Evolutionary conservation across 1,140 invertebrate genomes (phyloP).

Genomic region (Ganaspis sp.): DNA sequence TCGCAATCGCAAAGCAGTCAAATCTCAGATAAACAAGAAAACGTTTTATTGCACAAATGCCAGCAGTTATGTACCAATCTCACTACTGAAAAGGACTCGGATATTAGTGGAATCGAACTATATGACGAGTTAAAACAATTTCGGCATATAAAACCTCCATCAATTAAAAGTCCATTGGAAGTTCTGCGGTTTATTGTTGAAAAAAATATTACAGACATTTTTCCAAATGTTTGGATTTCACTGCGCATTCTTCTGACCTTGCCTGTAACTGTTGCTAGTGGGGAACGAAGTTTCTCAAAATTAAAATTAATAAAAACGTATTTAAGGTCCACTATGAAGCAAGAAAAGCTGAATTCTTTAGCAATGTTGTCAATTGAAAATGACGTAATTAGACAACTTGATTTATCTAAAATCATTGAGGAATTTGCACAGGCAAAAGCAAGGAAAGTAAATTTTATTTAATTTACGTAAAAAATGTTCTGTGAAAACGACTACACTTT

Average conservation of each 20-base stretch:
- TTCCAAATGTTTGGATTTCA: not conserved
- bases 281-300: too few relatives aligned
- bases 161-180: not conserved
- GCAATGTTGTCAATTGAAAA: too few relatives aligned
- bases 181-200: not conserved
- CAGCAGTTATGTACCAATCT: not conserved
- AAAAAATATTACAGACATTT: not conserved
- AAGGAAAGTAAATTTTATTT: too few relatives aligned
- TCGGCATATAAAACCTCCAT: not conserved
- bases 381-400: too few relatives aligned
- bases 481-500: too few relatives aligned
- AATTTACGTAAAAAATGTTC: too few relatives aligned
- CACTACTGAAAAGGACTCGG: not conserved
- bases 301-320: not conserved
- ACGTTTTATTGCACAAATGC: not conserved
- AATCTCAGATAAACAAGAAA: not conserved
- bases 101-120: not conserved
- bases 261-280: not conserved
- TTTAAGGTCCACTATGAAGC: too few relatives aligned
- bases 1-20: not conserved
- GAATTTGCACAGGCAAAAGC: too few relatives aligned
- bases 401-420: too few relatives aligned
- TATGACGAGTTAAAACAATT: constrained; percentile 9
- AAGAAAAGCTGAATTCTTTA: too few relatives aligned
- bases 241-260: not conserved